Evolutionary conservation across 2,113 vertebrate genomes (phyloP).

Genomic region (Antennarius striatus): DNA sequence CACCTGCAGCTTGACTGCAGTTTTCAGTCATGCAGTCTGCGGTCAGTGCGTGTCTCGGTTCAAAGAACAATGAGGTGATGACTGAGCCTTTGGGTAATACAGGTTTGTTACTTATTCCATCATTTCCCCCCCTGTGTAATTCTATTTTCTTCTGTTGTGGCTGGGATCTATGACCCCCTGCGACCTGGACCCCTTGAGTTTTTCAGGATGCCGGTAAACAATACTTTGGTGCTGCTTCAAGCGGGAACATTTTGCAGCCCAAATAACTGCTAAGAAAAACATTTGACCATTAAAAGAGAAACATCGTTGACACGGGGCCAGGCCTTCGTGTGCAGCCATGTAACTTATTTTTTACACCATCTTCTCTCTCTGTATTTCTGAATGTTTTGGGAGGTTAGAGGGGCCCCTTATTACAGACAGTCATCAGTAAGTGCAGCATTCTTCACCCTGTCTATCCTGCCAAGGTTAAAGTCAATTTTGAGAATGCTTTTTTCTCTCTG

Average conservation of each 20-base stretch:
- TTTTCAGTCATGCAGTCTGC: too few species aligned
- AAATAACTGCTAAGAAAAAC: constrained; percentile 57
- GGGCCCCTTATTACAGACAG: constrained; percentile 33
- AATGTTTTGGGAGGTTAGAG: constrained; percentile 36
- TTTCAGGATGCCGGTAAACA: constrained; percentile 72
- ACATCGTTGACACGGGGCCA: constrained; percentile 57
- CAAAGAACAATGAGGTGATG: not conserved
- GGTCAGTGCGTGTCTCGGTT: not conserved
- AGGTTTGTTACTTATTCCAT: constrained; percentile 33
- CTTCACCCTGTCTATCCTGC: constrained; percentile 32
- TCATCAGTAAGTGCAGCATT: constrained; percentile 54
- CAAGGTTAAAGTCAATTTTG: constrained; percentile 21
- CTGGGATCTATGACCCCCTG: constrained; percentile 49
- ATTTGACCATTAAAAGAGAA: constrained; percentile 57
- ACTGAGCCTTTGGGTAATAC: not conserved
- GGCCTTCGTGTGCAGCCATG: constrained; percentile 64
- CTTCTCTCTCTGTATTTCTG: constrained; percentile 36
- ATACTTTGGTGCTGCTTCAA: constrained; percentile 63
- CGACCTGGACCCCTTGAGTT: constrained; percentile 48
- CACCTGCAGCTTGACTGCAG: not conserved
- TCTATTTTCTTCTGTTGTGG: constrained; percentile 58
- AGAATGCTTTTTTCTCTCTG: not conserved
- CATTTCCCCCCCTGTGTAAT: constrained; percentile 39
- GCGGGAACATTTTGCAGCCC: constrained; percentile 61
- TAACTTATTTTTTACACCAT: constrained; percentile 76